phyloP scores from a whole-genome alignment of 2,888 invertebrate genomes.

The Drosophila formosana region DNA sequence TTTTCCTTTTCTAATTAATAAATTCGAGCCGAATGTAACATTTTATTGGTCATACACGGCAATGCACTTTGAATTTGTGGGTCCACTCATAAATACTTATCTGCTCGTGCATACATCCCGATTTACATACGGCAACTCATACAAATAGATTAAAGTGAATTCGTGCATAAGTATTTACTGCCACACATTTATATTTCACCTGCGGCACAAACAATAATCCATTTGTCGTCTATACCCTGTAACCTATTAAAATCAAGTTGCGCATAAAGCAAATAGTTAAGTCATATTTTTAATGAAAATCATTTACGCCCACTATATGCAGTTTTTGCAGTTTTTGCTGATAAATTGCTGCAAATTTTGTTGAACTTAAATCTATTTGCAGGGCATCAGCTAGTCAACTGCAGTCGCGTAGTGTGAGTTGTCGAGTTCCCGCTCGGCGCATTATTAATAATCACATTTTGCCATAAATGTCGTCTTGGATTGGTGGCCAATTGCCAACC shows the following conservation, averaged over 20 bases:
- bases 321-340: background rate
- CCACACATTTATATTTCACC: slow-evolving; percentile 57
- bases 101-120: slow-evolving; percentile 15
- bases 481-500: slow-evolving; percentile 77
- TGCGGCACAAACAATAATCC: slow-evolving; percentile 47
- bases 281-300: background rate
- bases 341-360: background rate
- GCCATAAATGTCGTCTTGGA: slow-evolving; percentile 76
- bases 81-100: slow-evolving; percentile 60
- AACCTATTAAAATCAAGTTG: background rate
- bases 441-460: slow-evolving; percentile 66
- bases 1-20: slow-evolving; percentile 69
- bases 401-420: background rate
- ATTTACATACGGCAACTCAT: slow-evolving; percentile 13
- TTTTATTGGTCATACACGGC: slow-evolving; percentile 70
- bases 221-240: slow-evolving; percentile 28
- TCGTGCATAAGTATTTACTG: slow-evolving; percentile 13
- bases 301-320: background rate
- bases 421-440: slow-evolving; percentile 23
- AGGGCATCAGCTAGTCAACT: slow-evolving; percentile 22
- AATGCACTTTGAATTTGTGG: slow-evolving; percentile 73
- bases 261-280: background rate
- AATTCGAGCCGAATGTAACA: slow-evolving; percentile 63
- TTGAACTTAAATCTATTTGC: background rate
- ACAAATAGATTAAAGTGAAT: slow-evolving; percentile 12